Base-by-base conservation (phyloP, 2,888 invertebrate species). In the Nymphalis polychloros region DNA sequence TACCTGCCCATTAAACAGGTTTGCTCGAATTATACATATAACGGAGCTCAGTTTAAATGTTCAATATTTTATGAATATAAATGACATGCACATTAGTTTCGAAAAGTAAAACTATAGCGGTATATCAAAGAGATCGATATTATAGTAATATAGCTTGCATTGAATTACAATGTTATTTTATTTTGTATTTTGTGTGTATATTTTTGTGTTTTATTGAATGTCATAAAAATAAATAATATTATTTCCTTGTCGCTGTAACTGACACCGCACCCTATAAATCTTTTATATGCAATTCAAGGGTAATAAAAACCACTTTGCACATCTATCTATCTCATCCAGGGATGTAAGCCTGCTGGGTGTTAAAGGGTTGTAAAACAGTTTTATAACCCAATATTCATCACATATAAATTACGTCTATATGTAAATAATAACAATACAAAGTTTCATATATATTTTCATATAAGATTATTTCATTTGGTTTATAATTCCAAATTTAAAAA, bases 251-350 rank as follows among this genome's bases (percentile, higher is more conserved):
- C 66, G 68, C 73, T 66, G 4, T 19, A 59, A 31, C 13, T 62
- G 46, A 8, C 63, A 59, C 63, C 59, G 17, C 60, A 59, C 64
- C 55, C 17, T 27, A 35, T 64, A 52, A 73, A 69, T 70, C 53
- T 74, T 78, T 75, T 77, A 77, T 77, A 76, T 72, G 63, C 77
- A 75, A 76, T 79, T 73, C 75, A 70, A 77, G 72, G 60, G 73
- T 63, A 75, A 78, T 79, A 74, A 79, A 79, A 73, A 68, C 41
- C 59, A 69, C 77, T 77, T 68, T 68, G 63, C 69, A 59, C 69
- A 48, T 64, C 69, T 74, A 70, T 73, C 71, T 67, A 72, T 69
- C 67, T 75, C 74, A 77, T 73, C 73, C 57, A 31, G 57, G 35
- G 35, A 19, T 57, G 41, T 57, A 57, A 57, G 53, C 66, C 68